Conservation (phyloP, 2,113 vertebrate species). For the Opisthocomus hoazin region DNA sequence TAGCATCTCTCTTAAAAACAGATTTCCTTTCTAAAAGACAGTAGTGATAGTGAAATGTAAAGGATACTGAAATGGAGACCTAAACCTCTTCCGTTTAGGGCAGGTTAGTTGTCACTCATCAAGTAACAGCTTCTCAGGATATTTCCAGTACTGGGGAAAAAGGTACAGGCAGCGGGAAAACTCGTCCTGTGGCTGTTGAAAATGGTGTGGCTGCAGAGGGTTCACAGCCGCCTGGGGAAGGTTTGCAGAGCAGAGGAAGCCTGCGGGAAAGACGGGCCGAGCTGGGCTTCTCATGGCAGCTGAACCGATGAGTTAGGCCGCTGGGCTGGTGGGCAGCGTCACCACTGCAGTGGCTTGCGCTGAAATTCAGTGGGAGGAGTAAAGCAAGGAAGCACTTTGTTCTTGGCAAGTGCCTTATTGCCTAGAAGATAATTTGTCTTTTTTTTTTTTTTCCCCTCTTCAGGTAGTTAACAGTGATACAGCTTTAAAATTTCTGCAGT, state of each 20-base stretch:
- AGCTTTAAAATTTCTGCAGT: conserved; percentile 80
- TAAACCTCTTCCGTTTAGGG: background rate
- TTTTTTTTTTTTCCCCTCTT: background rate
- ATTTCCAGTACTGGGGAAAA: background rate
- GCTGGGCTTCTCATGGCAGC: background rate
- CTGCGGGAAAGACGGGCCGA: background rate
- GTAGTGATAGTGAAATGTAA: background rate
- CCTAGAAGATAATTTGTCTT: background rate
- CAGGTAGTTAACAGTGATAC: conserved; percentile 80
- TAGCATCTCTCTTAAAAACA: background rate
- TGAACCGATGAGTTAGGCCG: too few species aligned
- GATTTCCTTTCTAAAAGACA: background rate
- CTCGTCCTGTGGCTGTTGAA: accelerated
- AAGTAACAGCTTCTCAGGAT: background rate
- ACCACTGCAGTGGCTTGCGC: accelerated
- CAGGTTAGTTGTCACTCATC: background rate
- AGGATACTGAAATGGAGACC: background rate
- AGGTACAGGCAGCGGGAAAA: background rate
- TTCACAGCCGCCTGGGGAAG: background rate
- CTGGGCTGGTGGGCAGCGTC: background rate
- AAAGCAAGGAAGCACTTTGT: background rate
- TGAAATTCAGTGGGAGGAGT: background rate
- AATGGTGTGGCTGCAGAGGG: accelerated
- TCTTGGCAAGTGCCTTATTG: background rate
- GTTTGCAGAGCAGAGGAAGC: background rate